Percentiles rank a stretch among this genome's conserved stretches.
phyloP scores from a whole-genome alignment of 1,140 invertebrate genomes.

The Limonius californicus region DNA sequence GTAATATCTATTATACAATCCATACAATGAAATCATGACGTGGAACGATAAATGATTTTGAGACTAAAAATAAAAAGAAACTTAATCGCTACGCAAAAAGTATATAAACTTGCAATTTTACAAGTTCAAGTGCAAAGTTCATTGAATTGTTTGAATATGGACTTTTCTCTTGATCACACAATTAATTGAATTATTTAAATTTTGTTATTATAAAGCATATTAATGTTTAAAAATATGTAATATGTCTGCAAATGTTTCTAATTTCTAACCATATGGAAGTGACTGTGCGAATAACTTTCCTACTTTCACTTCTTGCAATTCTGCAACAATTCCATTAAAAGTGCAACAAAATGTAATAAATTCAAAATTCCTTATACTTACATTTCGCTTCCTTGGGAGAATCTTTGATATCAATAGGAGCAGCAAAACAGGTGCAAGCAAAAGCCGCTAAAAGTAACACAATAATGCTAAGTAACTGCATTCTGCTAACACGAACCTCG shows the following conservation, averaged over 20 bases:
- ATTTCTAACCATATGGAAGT: not conserved
- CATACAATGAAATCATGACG: too few relatives aligned
- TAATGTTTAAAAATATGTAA: too few relatives aligned
- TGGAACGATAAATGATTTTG: not conserved
- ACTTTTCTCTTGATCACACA: too few relatives aligned
- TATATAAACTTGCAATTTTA: too few relatives aligned
- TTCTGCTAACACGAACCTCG: conserved; percentile 2
- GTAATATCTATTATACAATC: too few relatives aligned
- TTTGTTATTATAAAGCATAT: too few relatives aligned
- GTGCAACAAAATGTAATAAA: not conserved
- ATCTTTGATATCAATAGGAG: conserved; percentile 25
- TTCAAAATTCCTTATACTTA: conserved; percentile 23
- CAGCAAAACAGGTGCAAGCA: conserved; percentile 14
- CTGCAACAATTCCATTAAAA: not conserved
- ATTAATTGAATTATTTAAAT: too few relatives aligned
- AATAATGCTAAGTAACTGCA: conserved; percentile 16
- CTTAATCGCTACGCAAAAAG: too few relatives aligned
- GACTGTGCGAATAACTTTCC: not conserved
- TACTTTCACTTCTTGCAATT: too few relatives aligned
- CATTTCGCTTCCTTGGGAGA: conserved; percentile 27
- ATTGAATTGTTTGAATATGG: too few relatives aligned
- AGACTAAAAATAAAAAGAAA: conserved; percentile 5
- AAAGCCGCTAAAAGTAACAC: conserved; percentile 4
- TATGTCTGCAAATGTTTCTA: not conserved
- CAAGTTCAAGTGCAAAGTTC: too few relatives aligned